Conservation (phyloP, 2,888 invertebrate genomes). For the Stenchaetothrips biformis region DNA sequence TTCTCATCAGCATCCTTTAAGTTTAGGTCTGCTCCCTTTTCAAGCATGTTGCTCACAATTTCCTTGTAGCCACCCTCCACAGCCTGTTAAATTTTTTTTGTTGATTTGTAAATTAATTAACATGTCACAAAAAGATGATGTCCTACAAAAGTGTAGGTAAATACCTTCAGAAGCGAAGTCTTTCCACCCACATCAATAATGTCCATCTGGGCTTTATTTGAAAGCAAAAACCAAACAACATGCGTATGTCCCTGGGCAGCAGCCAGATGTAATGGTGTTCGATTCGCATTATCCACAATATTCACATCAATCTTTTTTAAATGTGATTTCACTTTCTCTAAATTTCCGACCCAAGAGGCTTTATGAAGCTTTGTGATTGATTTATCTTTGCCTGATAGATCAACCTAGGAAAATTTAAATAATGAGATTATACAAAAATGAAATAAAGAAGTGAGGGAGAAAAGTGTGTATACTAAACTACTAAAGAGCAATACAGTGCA, state of each 20-base stretch:
- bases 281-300: conserved; percentile 39
- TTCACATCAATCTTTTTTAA: conserved; percentile 41
- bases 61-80: conserved; percentile 42
- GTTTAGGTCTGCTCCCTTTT: conserved; percentile 40
- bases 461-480: no score
- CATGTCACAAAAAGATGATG: background rate
- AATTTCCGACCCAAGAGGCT: conserved; percentile 42
- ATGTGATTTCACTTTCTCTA: conserved; percentile 41
- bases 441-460: background rate
- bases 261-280: conserved; percentile 43
- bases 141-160: background rate
- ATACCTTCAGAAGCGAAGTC: conserved; percentile 43
- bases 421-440: background rate
- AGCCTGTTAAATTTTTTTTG: conserved; percentile 37
- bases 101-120: background rate
- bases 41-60: conserved; percentile 39
- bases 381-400: conserved; percentile 41
- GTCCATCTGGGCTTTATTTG: conserved; percentile 41
- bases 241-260: conserved; percentile 42
- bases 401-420: conserved; percentile 34
- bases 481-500: background rate
- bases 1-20: conserved; percentile 40
- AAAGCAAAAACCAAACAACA: conserved; percentile 42
- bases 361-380: conserved; percentile 41
- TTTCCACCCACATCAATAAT: conserved; percentile 42